These are phyloP conservation scores for Diorhabda elongata DNA, from an alignment of 1,140 invertebrate species.

Conservation along the genomic window DNA sequence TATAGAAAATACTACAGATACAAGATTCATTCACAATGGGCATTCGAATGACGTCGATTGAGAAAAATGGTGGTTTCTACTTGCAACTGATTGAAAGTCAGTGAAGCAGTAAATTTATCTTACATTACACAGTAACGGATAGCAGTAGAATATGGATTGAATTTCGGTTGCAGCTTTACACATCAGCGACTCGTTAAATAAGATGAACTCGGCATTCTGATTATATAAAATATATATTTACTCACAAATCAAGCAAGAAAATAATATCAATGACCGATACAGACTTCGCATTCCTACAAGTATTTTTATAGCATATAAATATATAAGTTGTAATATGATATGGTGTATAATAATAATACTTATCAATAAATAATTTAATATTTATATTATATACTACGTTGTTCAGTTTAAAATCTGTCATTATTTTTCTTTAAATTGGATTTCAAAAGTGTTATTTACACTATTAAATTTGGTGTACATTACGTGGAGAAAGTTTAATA, in stretches of 20 bases:
- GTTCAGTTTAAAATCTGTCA: no score
- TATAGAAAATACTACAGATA: no score
- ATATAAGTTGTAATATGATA: not conserved
- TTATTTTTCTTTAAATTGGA: no score
- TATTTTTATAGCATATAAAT: constrained; percentile 7
- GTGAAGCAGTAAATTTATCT: constrained; percentile 47
- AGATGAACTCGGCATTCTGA: constrained; percentile 16
- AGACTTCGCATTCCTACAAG: constrained; percentile 3
- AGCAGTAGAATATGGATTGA: constrained; percentile 37
- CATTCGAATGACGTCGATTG: constrained; percentile 16
- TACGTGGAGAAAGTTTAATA: no score
- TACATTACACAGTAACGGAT: constrained; percentile 47
- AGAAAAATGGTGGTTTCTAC: constrained; percentile 46
- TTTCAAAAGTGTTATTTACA: no score
- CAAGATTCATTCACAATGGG: not conserved
- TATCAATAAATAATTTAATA: not conserved
- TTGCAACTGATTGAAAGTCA: constrained; percentile 45
- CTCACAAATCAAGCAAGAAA: constrained; percentile 10
- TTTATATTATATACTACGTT: no score
- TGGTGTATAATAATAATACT: not conserved
- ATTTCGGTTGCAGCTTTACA: constrained; percentile 45
- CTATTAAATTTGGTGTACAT: no score
- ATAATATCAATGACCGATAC: constrained; percentile 1
- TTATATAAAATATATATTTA: constrained; percentile 8
- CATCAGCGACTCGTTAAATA: constrained; percentile 40